A percentile compares a stretch with the other conserved stretches of the same genome.
phyloP scores from a whole-genome alignment of 2,797 vertebrate species.

The Rhinogobio ventralis region DNA sequence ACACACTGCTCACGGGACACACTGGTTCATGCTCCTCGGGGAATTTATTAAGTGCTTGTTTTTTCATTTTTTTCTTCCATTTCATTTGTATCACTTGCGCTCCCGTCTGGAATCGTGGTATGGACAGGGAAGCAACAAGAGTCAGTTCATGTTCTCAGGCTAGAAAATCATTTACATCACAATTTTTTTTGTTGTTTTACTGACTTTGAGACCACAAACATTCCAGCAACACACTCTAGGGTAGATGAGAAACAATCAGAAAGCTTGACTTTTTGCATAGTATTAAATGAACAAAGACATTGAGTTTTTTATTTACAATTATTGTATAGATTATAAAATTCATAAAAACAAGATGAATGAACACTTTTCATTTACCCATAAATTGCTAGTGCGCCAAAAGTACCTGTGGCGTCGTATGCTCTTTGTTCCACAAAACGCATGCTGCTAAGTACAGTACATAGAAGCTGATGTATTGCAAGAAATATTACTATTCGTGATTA shows the following conservation, averaged over 20 bases:
- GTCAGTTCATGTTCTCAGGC: slow-evolving; percentile 84
- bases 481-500: slow-evolving; percentile 75
- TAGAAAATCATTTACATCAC: slow-evolving; percentile 92
- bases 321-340: slow-evolving; percentile 99
- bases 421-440: slow-evolving; percentile 95
- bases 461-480: slow-evolving; percentile 95
- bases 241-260: slow-evolving; percentile 87
- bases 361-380: slow-evolving; percentile 96
- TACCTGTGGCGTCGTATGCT: slow-evolving; percentile 85
- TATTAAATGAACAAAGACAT: slow-evolving; percentile 99
- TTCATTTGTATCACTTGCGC: slow-evolving; percentile 80
- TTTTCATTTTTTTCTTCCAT: slow-evolving; percentile 68
- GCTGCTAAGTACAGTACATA: slow-evolving; percentile 98
- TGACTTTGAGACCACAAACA: slow-evolving; percentile 85
- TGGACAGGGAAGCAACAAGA: slow-evolving; percentile 90
- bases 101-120: slow-evolving; percentile 85
- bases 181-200: slow-evolving; percentile 67
- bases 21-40: slow-evolving; percentile 93
- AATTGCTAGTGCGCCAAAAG: slow-evolving; percentile 93
- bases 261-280: slow-evolving; percentile 99
- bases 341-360: slow-evolving; percentile 99
- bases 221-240: slow-evolving; percentile 91
- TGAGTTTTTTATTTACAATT: slow-evolving; percentile 99
- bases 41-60: slow-evolving; percentile 86
- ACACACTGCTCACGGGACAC: slow-evolving; percentile 74